These are phyloP conservation scores for Drosophila tani DNA, from an alignment of 1,140 invertebrate genomes.

Conservation along the genomic window DNA sequence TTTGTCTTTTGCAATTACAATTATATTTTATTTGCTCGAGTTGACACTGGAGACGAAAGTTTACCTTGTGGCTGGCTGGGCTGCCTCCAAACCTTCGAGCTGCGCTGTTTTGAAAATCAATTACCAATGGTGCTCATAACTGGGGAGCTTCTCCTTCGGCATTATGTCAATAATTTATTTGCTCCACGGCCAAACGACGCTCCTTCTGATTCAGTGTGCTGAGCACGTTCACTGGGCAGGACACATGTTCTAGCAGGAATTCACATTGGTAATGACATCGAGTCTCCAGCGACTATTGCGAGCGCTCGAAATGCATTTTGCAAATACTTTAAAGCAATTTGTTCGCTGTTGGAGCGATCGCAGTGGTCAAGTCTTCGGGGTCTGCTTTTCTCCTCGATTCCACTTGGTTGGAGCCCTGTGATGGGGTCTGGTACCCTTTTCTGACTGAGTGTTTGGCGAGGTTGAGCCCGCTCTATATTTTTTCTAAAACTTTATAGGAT, in stretches of 20 bases:
- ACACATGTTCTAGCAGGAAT: conserved; percentile 84
- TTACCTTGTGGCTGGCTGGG: conserved; percentile 21
- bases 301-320: conserved; percentile 48
- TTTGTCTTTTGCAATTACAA: conserved; percentile 81
- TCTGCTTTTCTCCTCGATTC: background rate
- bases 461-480: background rate
- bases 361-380: background rate
- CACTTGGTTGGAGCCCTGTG: background rate
- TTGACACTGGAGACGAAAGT: conserved; percentile 62
- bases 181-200: conserved; percentile 14
- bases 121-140: conserved; percentile 72
- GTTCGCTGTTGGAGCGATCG: conserved; percentile 32
- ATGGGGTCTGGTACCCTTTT: background rate
- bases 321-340: conserved; percentile 65
- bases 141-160: conserved; percentile 27
- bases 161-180: conserved; percentile 83
- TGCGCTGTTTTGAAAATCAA: conserved; percentile 72
- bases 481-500: background rate
- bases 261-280: conserved; percentile 76
- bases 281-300: conserved; percentile 51
- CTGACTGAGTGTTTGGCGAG: background rate
- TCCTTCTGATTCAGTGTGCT: conserved; percentile 33
- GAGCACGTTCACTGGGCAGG: conserved; percentile 62
- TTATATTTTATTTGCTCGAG: conserved; percentile 81
- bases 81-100: background rate